Percentiles rank a stretch among this genome's conserved stretches.
Conservation (phyloP, 2,888 invertebrate genomes). For the Agrochola macilenta region DNA sequence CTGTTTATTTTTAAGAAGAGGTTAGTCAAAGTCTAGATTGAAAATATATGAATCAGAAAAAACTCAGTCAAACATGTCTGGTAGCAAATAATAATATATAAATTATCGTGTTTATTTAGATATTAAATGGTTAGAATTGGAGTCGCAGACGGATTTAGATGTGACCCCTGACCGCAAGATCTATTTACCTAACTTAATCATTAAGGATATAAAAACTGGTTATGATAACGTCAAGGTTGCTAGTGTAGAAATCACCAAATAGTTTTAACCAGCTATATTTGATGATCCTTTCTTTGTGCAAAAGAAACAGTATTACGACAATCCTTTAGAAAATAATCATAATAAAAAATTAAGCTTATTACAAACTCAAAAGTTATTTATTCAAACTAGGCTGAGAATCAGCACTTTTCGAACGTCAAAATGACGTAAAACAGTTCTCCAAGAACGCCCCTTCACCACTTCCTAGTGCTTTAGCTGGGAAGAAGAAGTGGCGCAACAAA, state of each 20-base stretch:
- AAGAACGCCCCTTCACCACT: too few relatives aligned
- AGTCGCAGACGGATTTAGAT: not conserved
- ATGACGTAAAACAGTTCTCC: too few relatives aligned
- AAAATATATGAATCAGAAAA: not conserved
- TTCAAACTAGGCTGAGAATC: too few relatives aligned
- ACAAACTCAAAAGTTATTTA: not conserved
- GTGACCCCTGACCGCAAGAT: slow-evolving; percentile 1
- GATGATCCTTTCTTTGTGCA: not conserved
- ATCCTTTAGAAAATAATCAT: not conserved
- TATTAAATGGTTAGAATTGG: not conserved
- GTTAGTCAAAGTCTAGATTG: not conserved
- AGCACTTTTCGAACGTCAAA: too few relatives aligned
- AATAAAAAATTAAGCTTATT: not conserved
- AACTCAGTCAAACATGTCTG: not conserved
- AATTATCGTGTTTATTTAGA: not conserved
- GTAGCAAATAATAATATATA: not conserved
- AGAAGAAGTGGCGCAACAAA: too few relatives aligned
- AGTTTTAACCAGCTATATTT: not conserved
- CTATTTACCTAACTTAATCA: not conserved
- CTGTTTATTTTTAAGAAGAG: not conserved
- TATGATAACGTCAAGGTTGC: not conserved
- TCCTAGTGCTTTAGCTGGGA: too few relatives aligned
- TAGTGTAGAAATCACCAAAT: not conserved
- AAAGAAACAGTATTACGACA: not conserved
- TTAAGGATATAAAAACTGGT: not conserved